phyloP scores from a whole-genome alignment of 2,113 vertebrate genomes.

The Ceyx melanurus region DNA sequence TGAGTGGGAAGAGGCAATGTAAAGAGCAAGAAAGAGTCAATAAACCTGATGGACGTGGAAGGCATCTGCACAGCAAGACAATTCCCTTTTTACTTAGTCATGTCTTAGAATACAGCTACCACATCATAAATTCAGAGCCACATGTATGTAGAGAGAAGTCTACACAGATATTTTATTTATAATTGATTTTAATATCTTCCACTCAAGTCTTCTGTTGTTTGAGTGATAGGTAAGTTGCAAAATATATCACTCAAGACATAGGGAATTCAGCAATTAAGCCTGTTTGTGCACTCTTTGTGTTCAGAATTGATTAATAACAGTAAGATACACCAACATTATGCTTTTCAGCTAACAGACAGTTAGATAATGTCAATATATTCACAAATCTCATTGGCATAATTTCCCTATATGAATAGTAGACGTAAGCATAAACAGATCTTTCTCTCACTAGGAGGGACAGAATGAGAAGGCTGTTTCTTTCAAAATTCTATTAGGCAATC shows the following conservation, averaged over 20 bases:
- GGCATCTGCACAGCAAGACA: not conserved
- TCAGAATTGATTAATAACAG: slow-evolving; percentile 57
- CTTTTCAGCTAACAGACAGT: slow-evolving; percentile 29
- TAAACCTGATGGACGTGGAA: not conserved
- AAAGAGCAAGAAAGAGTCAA: slow-evolving; percentile 13
- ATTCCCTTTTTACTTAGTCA: not conserved
- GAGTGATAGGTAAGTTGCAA: slow-evolving; percentile 57
- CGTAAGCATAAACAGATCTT: not conserved
- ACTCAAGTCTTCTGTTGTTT: slow-evolving; percentile 26
- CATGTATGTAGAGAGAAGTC: not conserved
- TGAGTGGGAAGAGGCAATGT: not conserved
- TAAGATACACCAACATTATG: slow-evolving; percentile 1
- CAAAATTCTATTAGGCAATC: not conserved
- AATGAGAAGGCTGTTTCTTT: slow-evolving; percentile 12
- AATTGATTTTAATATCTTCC: slow-evolving; percentile 48
- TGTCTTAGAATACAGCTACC: not conserved
- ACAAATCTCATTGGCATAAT: slow-evolving; percentile 11
- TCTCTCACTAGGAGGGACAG: not conserved
- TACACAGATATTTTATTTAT: slow-evolving; percentile 7
- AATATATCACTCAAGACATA: slow-evolving; percentile 47
- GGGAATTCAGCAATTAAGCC: slow-evolving; percentile 37
- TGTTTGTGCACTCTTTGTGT: slow-evolving; percentile 33
- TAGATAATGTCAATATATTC: slow-evolving; percentile 46
- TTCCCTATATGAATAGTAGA: not conserved
- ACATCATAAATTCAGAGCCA: not conserved